A percentile compares a stretch with the other conserved stretches of the same genome.
These are phyloP conservation scores for Apaloderma vittatum DNA, from an alignment of 2,113 vertebrate genomes.

Conservation along the genomic window DNA sequence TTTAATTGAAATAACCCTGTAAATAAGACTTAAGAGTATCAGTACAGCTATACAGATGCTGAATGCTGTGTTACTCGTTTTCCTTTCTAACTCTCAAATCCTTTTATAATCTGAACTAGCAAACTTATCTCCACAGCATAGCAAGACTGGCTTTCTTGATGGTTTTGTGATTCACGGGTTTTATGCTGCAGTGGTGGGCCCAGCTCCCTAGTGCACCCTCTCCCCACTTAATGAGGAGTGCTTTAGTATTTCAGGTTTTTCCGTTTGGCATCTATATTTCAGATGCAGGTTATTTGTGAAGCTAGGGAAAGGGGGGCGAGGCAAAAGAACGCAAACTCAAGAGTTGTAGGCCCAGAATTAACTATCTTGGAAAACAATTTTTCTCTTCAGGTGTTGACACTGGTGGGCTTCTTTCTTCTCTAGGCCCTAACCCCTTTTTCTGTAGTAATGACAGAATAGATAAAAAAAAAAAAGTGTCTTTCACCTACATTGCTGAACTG, in stretches of 20 bases:
- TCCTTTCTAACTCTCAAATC: not conserved
- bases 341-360: not conserved
- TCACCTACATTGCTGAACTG: not conserved
- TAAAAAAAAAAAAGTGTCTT: not conserved
- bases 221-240: not conserved
- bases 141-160: not conserved
- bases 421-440: not conserved
- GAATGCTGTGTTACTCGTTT: not conserved
- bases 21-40: not conserved
- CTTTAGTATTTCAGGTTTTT: not conserved
- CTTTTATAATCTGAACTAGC: not conserved
- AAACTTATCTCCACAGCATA: not conserved
- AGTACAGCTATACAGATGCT: not conserved
- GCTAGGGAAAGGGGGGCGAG: accelerated
- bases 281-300: not conserved
- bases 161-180: not conserved
- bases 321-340: not conserved
- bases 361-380: not conserved
- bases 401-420: not conserved
- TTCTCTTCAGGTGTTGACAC: not conserved
- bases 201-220: not conserved
- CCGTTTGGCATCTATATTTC: not conserved
- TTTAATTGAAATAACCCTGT: not conserved
- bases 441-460: not conserved
- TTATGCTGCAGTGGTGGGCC: not conserved